Evolutionary conservation across 1,140 invertebrate species (phyloP).

Genomic region (Pseudobourletiella spinata): DNA sequence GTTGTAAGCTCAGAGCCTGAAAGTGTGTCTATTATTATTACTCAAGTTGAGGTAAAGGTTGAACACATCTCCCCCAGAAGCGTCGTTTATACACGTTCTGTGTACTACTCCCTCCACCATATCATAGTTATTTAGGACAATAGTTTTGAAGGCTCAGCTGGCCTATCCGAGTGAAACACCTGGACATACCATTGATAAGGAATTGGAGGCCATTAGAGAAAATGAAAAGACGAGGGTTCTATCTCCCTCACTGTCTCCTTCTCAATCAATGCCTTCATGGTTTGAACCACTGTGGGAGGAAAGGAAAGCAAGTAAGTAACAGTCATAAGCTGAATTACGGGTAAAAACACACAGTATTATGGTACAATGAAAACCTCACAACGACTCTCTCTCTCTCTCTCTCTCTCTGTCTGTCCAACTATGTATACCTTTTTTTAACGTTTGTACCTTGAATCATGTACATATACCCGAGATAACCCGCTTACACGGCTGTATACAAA

Average conservation of each 20-base stretch:
- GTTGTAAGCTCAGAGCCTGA: background rate
- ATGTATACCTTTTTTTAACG: too few relatives aligned
- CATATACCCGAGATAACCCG: too few relatives aligned
- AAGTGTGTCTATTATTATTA: background rate
- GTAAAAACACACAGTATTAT: background rate
- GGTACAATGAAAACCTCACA: background rate
- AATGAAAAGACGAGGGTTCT: conserved; percentile 21
- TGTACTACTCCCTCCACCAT: background rate
- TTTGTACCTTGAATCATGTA: too few relatives aligned
- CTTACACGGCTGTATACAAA: too few relatives aligned
- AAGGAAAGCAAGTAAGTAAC: background rate
- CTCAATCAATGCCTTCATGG: conserved; percentile 12
- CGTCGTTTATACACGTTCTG: too few relatives aligned
- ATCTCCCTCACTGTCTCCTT: conserved; percentile 1
- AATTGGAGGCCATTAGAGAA: conserved; percentile 27
- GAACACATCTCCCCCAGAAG: too few relatives aligned
- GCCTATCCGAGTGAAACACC: conserved; percentile 20
- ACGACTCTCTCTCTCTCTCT: background rate
- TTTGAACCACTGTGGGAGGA: background rate
- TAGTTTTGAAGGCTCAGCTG: conserved; percentile 14
- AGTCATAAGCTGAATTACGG: background rate
- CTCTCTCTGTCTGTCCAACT: background rate
- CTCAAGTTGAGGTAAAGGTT: background rate
- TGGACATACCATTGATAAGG: conserved; percentile 27
- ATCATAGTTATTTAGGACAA: conserved; percentile 3